Conservation (phyloP, 1,140 invertebrate genomes). For the Nymphalis io region DNA sequence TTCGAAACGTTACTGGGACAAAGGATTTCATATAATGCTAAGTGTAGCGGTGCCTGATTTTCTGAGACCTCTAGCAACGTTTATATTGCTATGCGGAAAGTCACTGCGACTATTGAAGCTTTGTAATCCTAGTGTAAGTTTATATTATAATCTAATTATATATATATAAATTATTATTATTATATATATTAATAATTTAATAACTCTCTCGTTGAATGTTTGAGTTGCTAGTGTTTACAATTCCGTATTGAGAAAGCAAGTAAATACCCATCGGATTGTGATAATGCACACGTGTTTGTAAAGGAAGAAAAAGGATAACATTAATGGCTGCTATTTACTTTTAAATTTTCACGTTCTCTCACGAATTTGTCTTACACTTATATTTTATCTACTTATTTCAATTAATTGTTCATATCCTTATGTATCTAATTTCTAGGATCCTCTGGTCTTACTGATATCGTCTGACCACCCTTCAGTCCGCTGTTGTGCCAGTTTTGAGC, state of each 20-base stretch:
- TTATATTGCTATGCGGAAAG: constrained; percentile 83
- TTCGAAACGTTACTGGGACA: constrained; percentile 83
- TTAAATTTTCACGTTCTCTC: not conserved
- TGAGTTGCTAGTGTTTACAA: no score
- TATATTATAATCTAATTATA: not conserved
- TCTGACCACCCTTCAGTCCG: constrained; percentile 79
- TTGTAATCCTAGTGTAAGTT: constrained; percentile 82
- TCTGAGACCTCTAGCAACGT: constrained; percentile 78
- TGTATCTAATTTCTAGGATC: constrained; percentile 68
- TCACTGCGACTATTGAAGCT: constrained; percentile 82
- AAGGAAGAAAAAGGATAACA: no score
- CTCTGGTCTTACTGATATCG: constrained; percentile 79
- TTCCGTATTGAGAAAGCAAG: no score
- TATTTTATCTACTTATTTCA: no score
- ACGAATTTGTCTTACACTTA: no score
- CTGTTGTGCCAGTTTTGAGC: constrained; percentile 81
- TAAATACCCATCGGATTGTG: no score
- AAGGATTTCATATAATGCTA: constrained; percentile 80
- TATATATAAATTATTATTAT: not conserved
- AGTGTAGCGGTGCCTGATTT: constrained; percentile 82
- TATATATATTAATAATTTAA: no score
- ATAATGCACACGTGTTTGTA: no score
- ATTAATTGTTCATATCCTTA: not conserved
- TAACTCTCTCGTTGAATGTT: no score
- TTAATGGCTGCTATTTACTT: no score